phyloP scores from a whole-genome alignment of 2,888 invertebrate genomes.

The Aphodius granarius region DNA sequence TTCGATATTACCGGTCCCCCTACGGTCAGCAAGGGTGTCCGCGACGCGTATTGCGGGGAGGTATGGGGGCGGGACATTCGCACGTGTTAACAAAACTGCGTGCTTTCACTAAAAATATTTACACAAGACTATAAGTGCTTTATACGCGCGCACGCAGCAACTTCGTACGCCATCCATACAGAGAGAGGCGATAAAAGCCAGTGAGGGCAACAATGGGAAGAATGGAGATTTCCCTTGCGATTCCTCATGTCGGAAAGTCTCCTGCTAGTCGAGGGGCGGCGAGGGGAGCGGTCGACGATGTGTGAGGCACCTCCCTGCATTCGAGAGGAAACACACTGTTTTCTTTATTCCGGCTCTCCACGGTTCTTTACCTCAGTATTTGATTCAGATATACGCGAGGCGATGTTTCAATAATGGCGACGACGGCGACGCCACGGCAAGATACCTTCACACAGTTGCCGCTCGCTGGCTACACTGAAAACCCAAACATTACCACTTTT shows the following conservation, averaged over 20 bases:
- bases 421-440: slow-evolving; percentile 10
- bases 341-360: slow-evolving; percentile 8
- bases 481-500: slow-evolving; percentile 30
- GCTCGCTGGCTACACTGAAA: slow-evolving; percentile 15
- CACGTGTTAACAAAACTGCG: slow-evolving; percentile 2
- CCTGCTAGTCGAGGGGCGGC: slow-evolving; percentile 17
- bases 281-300: slow-evolving; percentile 26
- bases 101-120: slow-evolving; percentile 25
- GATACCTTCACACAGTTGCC: slow-evolving; percentile 17
- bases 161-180: slow-evolving; percentile 12
- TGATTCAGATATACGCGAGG: slow-evolving; percentile 30
- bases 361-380: slow-evolving; percentile 22
- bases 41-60: not conserved
- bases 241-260: slow-evolving; percentile 32
- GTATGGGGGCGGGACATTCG: not conserved
- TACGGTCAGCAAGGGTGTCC: not conserved
- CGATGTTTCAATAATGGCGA: slow-evolving; percentile 35
- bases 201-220: slow-evolving; percentile 33
- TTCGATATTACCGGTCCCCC: not conserved
- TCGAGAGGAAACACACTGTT: slow-evolving; percentile 3
- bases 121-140: slow-evolving; percentile 23
- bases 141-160: slow-evolving; percentile 10
- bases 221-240: slow-evolving; percentile 37
- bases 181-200: slow-evolving; percentile 27
- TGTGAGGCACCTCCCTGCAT: slow-evolving; percentile 27